These are phyloP conservation scores for Euproctis similis DNA, from an alignment of 2,888 invertebrate species.

Conservation along the genomic window DNA sequence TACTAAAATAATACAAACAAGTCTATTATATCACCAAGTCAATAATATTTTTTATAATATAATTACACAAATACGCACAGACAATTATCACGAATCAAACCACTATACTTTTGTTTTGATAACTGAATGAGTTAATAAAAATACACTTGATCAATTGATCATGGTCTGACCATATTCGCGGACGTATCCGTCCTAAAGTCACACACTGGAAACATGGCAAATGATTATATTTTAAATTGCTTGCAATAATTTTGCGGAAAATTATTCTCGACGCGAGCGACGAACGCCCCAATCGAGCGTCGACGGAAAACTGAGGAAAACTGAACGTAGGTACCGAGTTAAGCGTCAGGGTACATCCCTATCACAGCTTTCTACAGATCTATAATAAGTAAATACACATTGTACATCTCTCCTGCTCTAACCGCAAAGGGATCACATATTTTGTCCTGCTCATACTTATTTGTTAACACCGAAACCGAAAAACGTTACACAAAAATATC, in stretches of 20 bases:
- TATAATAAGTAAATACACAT: slow-evolving; percentile 59
- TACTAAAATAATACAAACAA: slow-evolving; percentile 16
- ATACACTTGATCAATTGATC: slow-evolving; percentile 17
- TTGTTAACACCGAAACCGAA: slow-evolving; percentile 40
- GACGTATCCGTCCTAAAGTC: slow-evolving; percentile 15
- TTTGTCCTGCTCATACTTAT: slow-evolving; percentile 34
- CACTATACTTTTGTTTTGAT: slow-evolving; percentile 21
- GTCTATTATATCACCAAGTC: too few species aligned
- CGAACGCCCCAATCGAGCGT: slow-evolving; percentile 12
- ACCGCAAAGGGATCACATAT: slow-evolving; percentile 12
- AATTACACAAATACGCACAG: slow-evolving; percentile 18
- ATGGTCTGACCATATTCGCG: slow-evolving; percentile 8
- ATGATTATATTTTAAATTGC: slow-evolving; percentile 22
- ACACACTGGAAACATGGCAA: slow-evolving; percentile 16
- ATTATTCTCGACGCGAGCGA: slow-evolving; percentile 10
- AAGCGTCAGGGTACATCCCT: slow-evolving; percentile 12
- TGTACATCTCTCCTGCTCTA: slow-evolving; percentile 35
- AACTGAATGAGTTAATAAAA: slow-evolving; percentile 9
- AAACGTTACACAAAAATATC: slow-evolving; percentile 37
- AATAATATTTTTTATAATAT: slow-evolving; percentile 11
- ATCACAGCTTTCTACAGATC: slow-evolving; percentile 62
- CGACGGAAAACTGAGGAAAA: slow-evolving; percentile 26
- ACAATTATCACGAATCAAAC: slow-evolving; percentile 25
- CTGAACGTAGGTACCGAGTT: slow-evolving; percentile 1
- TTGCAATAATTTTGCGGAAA: slow-evolving; percentile 24